Evolutionary conservation across 2,113 vertebrate genomes (phyloP).

Genomic region (Otocyon megalotis): DNA sequence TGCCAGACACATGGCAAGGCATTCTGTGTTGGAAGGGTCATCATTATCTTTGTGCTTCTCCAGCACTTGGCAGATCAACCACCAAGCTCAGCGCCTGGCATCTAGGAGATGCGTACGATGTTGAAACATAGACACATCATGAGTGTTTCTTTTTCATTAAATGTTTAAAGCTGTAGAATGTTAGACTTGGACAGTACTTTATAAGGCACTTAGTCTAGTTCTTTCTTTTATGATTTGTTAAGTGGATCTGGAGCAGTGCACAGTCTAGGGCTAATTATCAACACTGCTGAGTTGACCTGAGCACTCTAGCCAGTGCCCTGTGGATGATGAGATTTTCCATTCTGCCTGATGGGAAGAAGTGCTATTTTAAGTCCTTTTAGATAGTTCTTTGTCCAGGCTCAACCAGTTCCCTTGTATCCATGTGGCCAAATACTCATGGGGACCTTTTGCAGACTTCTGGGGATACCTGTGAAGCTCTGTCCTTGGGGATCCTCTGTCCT

Average conservation of each 20-base stretch:
- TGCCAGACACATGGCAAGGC: not conserved
- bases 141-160: not conserved
- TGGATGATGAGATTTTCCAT: not conserved
- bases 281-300: not conserved
- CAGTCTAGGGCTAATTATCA: not conserved
- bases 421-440: too few species aligned
- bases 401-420: not conserved
- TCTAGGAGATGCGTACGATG: not conserved
- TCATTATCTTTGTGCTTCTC: not conserved
- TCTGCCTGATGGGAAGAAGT: not conserved
- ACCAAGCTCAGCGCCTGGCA: not conserved
- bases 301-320: not conserved
- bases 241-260: not conserved
- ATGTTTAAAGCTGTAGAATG: not conserved
- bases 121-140: not conserved
- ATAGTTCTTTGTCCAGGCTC: not conserved
- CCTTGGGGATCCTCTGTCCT: not conserved
- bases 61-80: not conserved
- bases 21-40: accelerated
- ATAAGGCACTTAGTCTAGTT: not conserved
- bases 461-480: not conserved
- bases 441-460: not conserved
- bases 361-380: not conserved
- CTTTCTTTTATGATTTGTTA: conserved; percentile 43
- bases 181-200: not conserved